A percentile compares a stretch with the other conserved stretches of the same genome.
Evolutionary conservation across 2,113 vertebrate species (phyloP).

Genomic region (Lampris incognitus): DNA sequence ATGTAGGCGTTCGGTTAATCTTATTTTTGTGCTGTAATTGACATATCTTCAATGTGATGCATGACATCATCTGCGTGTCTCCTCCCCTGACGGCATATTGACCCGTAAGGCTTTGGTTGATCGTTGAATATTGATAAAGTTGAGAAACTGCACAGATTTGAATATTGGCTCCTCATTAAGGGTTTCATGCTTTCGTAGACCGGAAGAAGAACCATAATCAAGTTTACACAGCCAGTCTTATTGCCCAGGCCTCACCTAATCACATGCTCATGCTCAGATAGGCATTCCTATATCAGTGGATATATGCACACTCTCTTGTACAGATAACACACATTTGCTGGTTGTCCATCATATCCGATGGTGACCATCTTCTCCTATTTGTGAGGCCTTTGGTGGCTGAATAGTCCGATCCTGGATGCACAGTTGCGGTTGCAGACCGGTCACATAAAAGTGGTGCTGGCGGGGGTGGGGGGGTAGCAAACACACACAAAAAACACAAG

Average conservation of each 20-base stretch:
- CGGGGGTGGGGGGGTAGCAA: no score
- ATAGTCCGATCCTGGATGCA: no score
- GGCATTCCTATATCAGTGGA: no score
- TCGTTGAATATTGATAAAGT: slow-evolving; percentile 55
- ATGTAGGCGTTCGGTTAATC: neutral
- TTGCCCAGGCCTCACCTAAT: slow-evolving; percentile 10
- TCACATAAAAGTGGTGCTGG: no score
- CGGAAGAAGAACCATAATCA: slow-evolving; percentile 30
- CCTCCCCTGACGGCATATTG: neutral
- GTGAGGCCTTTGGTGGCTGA: no score
- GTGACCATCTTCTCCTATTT: no score
- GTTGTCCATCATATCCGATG: no score
- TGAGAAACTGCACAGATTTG: slow-evolving; percentile 32
- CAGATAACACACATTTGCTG: no score
- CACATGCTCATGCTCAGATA: neutral
- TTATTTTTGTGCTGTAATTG: slow-evolving; percentile 10
- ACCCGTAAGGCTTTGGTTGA: slow-evolving; percentile 6
- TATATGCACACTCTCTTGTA: no score
- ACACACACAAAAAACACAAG: no score
- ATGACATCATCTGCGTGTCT: slow-evolving; percentile 6
- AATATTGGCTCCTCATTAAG: slow-evolving; percentile 47
- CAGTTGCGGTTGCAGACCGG: no score
- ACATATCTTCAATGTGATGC: slow-evolving; percentile 17
- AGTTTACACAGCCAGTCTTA: slow-evolving; percentile 25
- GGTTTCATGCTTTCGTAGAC: slow-evolving; percentile 12